Base-by-base conservation (phyloP, 2,113 vertebrate species). In the Lichenostomus cassidix region DNA sequence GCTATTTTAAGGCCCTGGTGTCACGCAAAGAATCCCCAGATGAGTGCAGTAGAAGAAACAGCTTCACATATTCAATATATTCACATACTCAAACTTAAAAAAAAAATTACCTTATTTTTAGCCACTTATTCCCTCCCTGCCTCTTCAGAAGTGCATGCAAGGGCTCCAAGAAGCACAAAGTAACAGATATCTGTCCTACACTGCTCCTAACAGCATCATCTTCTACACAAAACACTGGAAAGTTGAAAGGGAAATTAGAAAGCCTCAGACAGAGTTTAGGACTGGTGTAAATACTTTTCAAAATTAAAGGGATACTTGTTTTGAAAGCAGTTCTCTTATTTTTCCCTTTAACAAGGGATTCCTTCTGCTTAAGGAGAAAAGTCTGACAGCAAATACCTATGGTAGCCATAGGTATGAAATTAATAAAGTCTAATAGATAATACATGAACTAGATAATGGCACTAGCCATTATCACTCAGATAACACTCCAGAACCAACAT, bases 151-250 rank as follows among this genome's bases (percentile, higher is more conserved):
- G 33, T 37, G 55, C n/a, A 55, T 5, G 12, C 41, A 79, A 87
- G 19, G 6, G 31, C 46, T 83, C 59, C 20, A 24, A 60, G 21
- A 59, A 47, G 31, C 42, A 74, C 31, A 28, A 52, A 69, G 16
- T 39, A 63, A 46, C 14, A 76, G 27, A 25, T 21, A 49, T 2
- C 14, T 35, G 21, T 67, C 25, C 25, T 14, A 46, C 0, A 0
- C 5, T 52, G 23, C 23, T 84, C 49, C 42, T 71, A 63, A 71
- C 5, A 79, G 33, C 33, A 46, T 5, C 5, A 15, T 14, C 47
- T 71, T 82, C 78, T 56, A 39, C 22, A 35, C 15, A 41, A 33
- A 84, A 49, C 20, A 29, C 15, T 76, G 46, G 23, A 24, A 92
- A 93, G 16, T 11, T 60, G 24, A 82, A 84, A 46, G n/a, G 12